A percentile compares a stretch with the other conserved stretches of the same genome.
Evolutionary conservation across 2,888 invertebrate genomes (phyloP).

Genomic region (Athripsodes cinereus): DNA sequence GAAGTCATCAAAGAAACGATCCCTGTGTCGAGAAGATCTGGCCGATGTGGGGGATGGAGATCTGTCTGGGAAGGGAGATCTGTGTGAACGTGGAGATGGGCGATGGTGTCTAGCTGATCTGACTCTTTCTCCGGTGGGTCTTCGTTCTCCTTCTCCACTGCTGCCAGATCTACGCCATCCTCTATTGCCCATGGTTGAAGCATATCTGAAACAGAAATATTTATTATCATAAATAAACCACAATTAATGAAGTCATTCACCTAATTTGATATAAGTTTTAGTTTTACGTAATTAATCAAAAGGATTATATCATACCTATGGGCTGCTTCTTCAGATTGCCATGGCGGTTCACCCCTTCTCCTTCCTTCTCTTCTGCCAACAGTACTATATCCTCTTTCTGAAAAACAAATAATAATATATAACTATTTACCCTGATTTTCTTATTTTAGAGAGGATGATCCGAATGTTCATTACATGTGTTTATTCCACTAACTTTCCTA

Average conservation of each 20-base stretch:
- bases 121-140: conserved; percentile 35
- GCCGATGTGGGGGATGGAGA: conserved; percentile 28
- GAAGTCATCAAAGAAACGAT: conserved; percentile 26
- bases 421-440: no score
- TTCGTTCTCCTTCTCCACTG: conserved; percentile 50
- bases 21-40: conserved; percentile 29
- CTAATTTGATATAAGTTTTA: neutral
- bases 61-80: conserved; percentile 29
- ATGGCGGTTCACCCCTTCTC: conserved; percentile 49
- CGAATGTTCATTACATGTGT: neutral
- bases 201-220: conserved; percentile 35
- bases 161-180: conserved; percentile 40
- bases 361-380: conserved; percentile 47
- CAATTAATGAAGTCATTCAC: neutral
- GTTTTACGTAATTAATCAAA: neutral
- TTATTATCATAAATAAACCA: no score
- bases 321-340: conserved; percentile 52
- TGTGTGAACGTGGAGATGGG: conserved; percentile 27
- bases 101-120: conserved; percentile 25
- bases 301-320: conserved; percentile 15
- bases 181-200: conserved; percentile 41
- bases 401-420: conserved; percentile 14
- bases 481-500: no score
- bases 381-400: conserved; percentile 48
- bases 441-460: no score